Evolutionary conservation across 1,140 invertebrate species (phyloP).

Genomic region (Hylaeus volcanicus): DNA sequence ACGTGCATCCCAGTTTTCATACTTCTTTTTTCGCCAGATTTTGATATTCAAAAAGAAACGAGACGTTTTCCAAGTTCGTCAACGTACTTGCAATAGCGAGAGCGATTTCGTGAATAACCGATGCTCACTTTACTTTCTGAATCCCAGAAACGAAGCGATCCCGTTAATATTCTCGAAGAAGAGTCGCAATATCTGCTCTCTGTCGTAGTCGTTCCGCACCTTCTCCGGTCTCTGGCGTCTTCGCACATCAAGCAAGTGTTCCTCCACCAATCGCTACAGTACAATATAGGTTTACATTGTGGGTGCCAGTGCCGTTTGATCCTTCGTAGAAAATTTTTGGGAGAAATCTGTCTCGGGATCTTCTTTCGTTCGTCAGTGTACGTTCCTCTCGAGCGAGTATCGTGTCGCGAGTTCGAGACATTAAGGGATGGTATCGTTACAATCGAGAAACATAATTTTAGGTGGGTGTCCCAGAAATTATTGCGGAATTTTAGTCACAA

Average conservation of each 20-base stretch:
- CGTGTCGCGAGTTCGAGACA: background rate
- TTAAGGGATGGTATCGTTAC: background rate
- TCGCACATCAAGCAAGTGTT: slow-evolving; percentile 53
- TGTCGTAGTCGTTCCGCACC: slow-evolving; percentile 52
- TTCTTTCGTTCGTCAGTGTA: background rate
- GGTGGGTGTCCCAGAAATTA: too few species aligned
- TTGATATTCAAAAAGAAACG: too few species aligned
- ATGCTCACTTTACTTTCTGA: slow-evolving; percentile 58
- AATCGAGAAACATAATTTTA: background rate
- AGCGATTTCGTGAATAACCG: background rate
- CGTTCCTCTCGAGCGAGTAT: background rate
- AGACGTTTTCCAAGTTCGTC: too few species aligned
- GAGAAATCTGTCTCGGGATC: background rate
- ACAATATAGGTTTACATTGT: slow-evolving; percentile 61
- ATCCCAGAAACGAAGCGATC: slow-evolving; percentile 64
- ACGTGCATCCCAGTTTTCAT: too few species aligned
- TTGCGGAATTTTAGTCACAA: too few species aligned
- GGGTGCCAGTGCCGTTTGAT: slow-evolving; percentile 37
- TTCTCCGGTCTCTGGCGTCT: slow-evolving; percentile 37
- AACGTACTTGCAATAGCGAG: too few species aligned
- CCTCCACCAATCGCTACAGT: slow-evolving; percentile 66
- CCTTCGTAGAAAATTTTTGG: background rate
- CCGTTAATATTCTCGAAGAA: slow-evolving; percentile 66
- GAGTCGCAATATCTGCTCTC: slow-evolving; percentile 54
- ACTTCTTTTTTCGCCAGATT: too few species aligned